Percentiles rank a stretch among this genome's conserved stretches.
phyloP scores from a whole-genome alignment of 2,888 invertebrate genomes.

The Gortyna flavago region DNA sequence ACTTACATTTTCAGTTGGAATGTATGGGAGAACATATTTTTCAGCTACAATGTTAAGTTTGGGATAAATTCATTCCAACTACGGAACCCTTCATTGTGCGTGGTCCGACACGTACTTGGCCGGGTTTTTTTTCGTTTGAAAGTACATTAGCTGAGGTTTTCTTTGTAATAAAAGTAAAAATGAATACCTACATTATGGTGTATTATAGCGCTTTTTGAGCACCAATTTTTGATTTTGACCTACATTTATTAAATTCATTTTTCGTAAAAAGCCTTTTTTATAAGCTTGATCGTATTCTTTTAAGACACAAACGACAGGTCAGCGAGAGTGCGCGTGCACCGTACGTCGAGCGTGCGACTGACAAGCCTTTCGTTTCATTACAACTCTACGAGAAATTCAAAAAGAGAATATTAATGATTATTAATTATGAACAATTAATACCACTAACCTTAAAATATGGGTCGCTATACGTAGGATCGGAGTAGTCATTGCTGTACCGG shows the following conservation, averaged over 20 bases:
- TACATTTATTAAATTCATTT: constrained; percentile 7
- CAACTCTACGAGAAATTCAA: background rate
- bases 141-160: constrained; percentile 24
- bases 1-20: too few species aligned
- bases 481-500: constrained; percentile 93
- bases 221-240: constrained; percentile 5
- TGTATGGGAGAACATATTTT: too few species aligned
- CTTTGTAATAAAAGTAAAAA: constrained; percentile 28
- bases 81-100: too few species aligned
- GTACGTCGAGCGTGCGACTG: background rate
- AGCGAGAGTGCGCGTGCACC: background rate
- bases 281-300: background rate
- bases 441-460: constrained; percentile 88
- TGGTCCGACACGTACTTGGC: too few species aligned
- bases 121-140: constrained; percentile 30
- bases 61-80: too few species aligned
- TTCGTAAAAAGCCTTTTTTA: background rate
- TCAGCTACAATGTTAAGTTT: too few species aligned
- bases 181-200: constrained; percentile 4
- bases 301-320: too few species aligned
- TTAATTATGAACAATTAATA: background rate
- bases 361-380: background rate
- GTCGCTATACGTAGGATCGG: constrained; percentile 92
- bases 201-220: constrained; percentile 7
- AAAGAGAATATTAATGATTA: background rate